phyloP scores from a whole-genome alignment of 1,140 invertebrate species.

The Aphidius gifuensis region DNA sequence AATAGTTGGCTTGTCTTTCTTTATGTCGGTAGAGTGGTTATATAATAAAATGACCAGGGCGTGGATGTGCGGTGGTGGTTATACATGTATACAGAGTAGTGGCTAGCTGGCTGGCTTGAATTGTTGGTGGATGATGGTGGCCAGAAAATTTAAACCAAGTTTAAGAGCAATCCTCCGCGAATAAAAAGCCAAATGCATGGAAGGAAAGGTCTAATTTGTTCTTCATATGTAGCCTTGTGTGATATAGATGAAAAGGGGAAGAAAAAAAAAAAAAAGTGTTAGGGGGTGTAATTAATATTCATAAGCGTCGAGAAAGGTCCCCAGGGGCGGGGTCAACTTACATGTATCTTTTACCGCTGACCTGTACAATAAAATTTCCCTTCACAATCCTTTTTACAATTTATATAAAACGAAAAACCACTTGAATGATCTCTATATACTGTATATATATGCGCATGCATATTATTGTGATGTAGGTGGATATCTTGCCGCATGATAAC shows the following conservation, averaged over 20 bases:
- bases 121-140: conserved; percentile 11
- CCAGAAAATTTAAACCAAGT: conserved; percentile 23
- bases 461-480: too few species aligned
- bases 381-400: conserved; percentile 23
- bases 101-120: conserved; percentile 8
- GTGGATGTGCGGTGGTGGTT: neutral
- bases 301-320: conserved; percentile 56
- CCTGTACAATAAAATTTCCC: conserved; percentile 41
- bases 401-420: too few species aligned
- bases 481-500: too few species aligned
- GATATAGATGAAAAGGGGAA: too few species aligned
- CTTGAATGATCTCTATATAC: too few species aligned
- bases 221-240: conserved; percentile 19
- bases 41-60: conserved; percentile 17
- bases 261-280: conserved; percentile 5
- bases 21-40: neutral
- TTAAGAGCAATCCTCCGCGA: conserved; percentile 29
- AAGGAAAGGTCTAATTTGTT: conserved; percentile 58
- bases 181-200: conserved; percentile 56
- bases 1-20: neutral
- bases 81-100: neutral
- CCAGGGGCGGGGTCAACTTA: conserved; percentile 57
- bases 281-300: conserved; percentile 54
- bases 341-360: conserved; percentile 57
- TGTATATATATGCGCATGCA: too few species aligned